Evolutionary conservation across 64 coral and sea anemone genomes (phyloP).

Genomic region (Actinia tenebrosa): DNA sequence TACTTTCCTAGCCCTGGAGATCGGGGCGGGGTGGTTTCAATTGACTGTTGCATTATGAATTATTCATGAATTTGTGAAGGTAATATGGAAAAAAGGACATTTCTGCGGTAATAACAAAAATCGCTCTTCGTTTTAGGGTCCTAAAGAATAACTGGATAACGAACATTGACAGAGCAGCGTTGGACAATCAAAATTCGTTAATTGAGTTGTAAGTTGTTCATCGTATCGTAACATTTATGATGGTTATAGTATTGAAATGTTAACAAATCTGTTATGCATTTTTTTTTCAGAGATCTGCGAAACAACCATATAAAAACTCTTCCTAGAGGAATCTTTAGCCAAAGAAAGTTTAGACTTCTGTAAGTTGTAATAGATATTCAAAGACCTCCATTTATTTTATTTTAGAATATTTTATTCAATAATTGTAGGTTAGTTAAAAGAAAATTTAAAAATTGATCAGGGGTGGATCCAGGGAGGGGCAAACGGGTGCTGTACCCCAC

Average conservation of each 20-base stretch:
- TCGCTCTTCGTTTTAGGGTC: constrained; percentile 1
- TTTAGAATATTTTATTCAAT: too few species aligned
- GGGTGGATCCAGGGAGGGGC: too few species aligned
- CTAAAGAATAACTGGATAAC: not conserved
- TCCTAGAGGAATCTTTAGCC: not conserved
- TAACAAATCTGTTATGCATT: not conserved
- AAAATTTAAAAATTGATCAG: too few species aligned
- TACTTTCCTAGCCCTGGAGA: too few species aligned
- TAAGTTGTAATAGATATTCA: not conserved
- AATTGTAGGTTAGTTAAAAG: too few species aligned
- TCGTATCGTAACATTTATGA: not conserved
- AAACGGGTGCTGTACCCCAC: too few species aligned
- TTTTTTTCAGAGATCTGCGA: constrained; percentile 12
- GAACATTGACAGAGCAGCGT: not conserved
- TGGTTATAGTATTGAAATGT: not conserved
- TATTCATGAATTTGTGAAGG: too few species aligned
- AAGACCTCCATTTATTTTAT: too few species aligned
- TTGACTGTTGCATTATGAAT: too few species aligned
- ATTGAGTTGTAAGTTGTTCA: not conserved
- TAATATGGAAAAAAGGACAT: too few species aligned
- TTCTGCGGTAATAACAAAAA: not conserved
- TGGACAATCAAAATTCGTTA: not conserved
- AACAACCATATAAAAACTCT: not conserved
- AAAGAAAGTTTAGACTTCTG: constrained; percentile 5
- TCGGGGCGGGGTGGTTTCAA: too few species aligned